Base-by-base conservation (phyloP, 2,113 vertebrate species). In the Paracanthobrama guichenoti region DNA sequence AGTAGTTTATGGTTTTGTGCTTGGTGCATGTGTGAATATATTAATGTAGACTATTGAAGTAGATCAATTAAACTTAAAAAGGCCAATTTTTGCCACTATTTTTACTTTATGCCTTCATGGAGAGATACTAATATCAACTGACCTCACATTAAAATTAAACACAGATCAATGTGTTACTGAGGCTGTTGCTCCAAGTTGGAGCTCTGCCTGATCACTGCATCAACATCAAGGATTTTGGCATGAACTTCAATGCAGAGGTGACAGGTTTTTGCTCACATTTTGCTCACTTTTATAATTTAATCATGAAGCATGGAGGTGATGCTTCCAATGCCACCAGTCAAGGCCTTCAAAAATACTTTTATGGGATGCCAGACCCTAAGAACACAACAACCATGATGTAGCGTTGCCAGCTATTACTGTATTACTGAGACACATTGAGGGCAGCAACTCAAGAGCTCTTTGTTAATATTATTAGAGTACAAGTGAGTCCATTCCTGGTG, bases 331-430 rank as follows among this genome's bases (percentile, higher is more conserved):
- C 67, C 44, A 72, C 42, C 31, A 55, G 26, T 67, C 67, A 26
- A 50, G 48, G 67, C 28, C 31, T 59, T 28, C 26, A 83, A 64
- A 59, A 44, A 42, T 75, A 31, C 82, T 64, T 84, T 77, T 31
- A 75, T 76, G 18, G n/a, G 28, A 6, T 55, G 28, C 26, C 82
- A 67, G 82, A 53, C 60, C 18, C 60, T 67, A 7, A 24, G 6
- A 66, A 20, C 60, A 84, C 13, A 24, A 31, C 16, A 26, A n/a
- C 35, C n/a, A 59, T 74, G 35, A 60, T 83, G 39, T 53, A 16
- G 24, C 9, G 16, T 75, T 53, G 18, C 13, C 46, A 84, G 73
- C 13, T 62, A 28, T 67, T 46, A 26, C 16, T 83, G 71, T 64
- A 50, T 75, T 53, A 75, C 13, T 10, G 71, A 73, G 44, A 73